phyloP scores from a whole-genome alignment of 2,113 vertebrate species.

The Rhinopomastus cyanomelas region DNA sequence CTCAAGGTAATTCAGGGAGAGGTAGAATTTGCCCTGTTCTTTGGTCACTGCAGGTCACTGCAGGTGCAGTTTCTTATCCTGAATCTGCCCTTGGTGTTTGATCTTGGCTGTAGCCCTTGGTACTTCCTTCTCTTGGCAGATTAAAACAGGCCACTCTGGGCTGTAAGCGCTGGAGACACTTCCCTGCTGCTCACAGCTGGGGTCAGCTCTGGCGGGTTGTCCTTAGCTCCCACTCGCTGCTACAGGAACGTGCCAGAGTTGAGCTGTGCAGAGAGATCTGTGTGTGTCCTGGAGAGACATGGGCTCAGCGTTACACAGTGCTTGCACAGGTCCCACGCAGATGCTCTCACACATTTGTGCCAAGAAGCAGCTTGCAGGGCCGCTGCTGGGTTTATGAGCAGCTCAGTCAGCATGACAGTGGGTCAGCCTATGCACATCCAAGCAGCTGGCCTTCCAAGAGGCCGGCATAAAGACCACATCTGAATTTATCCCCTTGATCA shows the following conservation, averaged over 20 bases:
- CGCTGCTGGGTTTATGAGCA: background rate
- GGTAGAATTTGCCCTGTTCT: background rate
- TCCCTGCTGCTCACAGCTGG: background rate
- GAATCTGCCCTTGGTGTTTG: background rate
- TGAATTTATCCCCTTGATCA: background rate
- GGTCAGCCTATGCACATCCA: background rate
- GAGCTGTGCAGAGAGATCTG: background rate
- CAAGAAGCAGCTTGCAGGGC: background rate
- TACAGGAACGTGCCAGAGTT: background rate
- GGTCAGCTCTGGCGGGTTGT: background rate
- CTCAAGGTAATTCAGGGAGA: background rate
- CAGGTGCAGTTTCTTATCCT: background rate
- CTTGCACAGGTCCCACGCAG: background rate
- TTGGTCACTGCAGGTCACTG: background rate
- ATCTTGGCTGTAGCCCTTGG: background rate
- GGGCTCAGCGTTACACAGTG: background rate
- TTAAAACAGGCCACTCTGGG: background rate
- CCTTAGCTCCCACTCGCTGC: background rate
- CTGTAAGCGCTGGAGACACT: background rate
- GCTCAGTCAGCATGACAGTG: background rate
- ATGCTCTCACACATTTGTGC: rapidly evolving
- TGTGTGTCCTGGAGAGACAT: rapidly evolving
- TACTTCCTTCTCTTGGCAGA: background rate
- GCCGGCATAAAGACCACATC: background rate
- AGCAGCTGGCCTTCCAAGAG: background rate